Percentiles rank a stretch among this genome's conserved stretches.
phyloP scores from a whole-genome alignment of 2,113 vertebrate genomes.

The Cepphus grylle region DNA sequence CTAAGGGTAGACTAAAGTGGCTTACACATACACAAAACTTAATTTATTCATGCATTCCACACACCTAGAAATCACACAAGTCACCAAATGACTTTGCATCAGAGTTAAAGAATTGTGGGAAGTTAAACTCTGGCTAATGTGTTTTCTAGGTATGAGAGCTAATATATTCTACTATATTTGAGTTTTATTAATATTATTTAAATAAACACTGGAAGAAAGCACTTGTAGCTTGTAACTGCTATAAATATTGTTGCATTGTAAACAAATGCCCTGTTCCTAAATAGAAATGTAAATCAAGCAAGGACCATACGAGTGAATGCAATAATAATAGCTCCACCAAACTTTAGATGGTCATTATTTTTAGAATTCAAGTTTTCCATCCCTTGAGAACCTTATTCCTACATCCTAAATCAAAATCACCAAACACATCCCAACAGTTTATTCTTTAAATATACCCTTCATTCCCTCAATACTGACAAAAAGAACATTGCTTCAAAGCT shows the following conservation, averaged over 20 bases:
- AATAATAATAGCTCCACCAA: slow-evolving; percentile 36
- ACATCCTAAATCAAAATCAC: slow-evolving; percentile 64
- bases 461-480: slow-evolving; percentile 66
- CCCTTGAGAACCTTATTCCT: slow-evolving; percentile 46
- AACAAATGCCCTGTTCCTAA: slow-evolving; percentile 9
- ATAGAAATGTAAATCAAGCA: not conserved
- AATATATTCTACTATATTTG: not conserved
- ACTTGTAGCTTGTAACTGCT: not conserved
- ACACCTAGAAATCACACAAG: not conserved
- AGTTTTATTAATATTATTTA: slow-evolving; percentile 16
- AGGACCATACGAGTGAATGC: slow-evolving; percentile 16
- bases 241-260: slow-evolving; percentile 30
- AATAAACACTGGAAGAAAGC: slow-evolving; percentile 20
- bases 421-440: slow-evolving; percentile 58
- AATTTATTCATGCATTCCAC: not conserved
- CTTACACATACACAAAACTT: not conserved
- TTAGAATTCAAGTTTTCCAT: slow-evolving; percentile 54
- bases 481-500: slow-evolving; percentile 65
- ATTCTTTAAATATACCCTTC: slow-evolving; percentile 66
- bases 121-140: not conserved
- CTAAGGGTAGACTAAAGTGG: not conserved
- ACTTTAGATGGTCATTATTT: slow-evolving; percentile 45
- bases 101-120: not conserved
- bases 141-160: not conserved
- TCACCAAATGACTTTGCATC: not conserved